Percentiles rank a stretch among this genome's conserved stretches.
Evolutionary conservation across 2,888 invertebrate genomes (phyloP).

Genomic region (Drosophila nr. fundita): DNA sequence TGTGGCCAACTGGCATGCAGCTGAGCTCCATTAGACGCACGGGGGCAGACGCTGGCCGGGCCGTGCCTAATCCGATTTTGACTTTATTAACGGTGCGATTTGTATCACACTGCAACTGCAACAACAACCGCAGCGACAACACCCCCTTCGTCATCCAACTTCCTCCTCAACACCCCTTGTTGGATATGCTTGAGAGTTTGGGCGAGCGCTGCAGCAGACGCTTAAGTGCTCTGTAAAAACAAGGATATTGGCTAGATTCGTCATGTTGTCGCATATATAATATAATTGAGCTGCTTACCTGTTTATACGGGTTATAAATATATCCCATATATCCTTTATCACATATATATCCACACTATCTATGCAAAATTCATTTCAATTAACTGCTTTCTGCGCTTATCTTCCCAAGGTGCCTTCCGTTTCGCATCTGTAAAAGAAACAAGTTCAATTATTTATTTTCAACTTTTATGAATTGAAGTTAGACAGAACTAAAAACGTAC

Average conservation of each 20-base stretch:
- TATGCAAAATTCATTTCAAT: background rate
- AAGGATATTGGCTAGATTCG: background rate
- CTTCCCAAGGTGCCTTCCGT: background rate
- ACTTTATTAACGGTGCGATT: slow-evolving; percentile 78
- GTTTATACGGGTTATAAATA: background rate
- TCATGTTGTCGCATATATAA: background rate
- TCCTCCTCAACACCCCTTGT: background rate
- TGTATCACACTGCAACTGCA: slow-evolving; percentile 60
- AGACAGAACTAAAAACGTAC: background rate
- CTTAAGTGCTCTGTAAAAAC: background rate
- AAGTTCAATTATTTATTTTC: background rate
- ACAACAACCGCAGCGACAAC: slow-evolving; percentile 7
- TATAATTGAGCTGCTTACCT: background rate
- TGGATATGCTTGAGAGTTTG: background rate
- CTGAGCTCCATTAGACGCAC: slow-evolving; percentile 41
- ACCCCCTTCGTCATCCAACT: slow-evolving; percentile 1
- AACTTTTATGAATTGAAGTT: background rate
- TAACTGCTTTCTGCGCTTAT: background rate
- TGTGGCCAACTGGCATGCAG: slow-evolving; percentile 45
- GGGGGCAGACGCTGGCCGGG: slow-evolving; percentile 30
- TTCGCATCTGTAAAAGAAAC: background rate
- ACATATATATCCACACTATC: background rate
- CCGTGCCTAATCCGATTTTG: slow-evolving; percentile 75
- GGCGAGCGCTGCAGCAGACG: background rate
- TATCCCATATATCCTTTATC: background rate